Evolutionary conservation across 2,888 invertebrate species (phyloP).

Genomic region (Eupithecia centaureata): DNA sequence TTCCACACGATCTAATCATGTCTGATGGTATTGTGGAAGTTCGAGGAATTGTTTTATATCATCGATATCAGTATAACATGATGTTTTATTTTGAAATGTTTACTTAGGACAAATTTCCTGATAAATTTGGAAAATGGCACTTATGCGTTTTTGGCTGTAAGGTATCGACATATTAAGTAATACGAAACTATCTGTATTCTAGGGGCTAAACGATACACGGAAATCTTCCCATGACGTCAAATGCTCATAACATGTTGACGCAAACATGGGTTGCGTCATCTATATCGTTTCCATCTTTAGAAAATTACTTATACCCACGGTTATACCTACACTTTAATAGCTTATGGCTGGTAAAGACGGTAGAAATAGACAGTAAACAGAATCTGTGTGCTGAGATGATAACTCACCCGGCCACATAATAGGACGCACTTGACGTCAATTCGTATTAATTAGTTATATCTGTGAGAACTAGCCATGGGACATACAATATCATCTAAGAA

Average conservation of each 20-base stretch:
- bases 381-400: background rate
- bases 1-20: conserved; percentile 2
- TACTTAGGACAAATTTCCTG: background rate
- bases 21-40: background rate
- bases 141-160: background rate
- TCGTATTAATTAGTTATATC: background rate
- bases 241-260: conserved; percentile 8
- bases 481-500: background rate
- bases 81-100: background rate
- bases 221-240: conserved; percentile 11
- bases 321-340: background rate
- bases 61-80: background rate
- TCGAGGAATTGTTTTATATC: background rate
- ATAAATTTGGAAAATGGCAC: background rate
- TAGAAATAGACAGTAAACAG: background rate
- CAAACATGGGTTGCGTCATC: background rate
- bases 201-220: background rate
- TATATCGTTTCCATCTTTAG: background rate
- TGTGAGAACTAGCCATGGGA: background rate
- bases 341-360: background rate
- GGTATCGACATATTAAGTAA: background rate
- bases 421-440: background rate
- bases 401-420: background rate
- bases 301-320: background rate
- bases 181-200: background rate